Evolutionary conservation across 2,797 vertebrate genomes (phyloP), one percentile per base, ranked within the genome.

Genomic region (Epinephelus awoara): DNA sequence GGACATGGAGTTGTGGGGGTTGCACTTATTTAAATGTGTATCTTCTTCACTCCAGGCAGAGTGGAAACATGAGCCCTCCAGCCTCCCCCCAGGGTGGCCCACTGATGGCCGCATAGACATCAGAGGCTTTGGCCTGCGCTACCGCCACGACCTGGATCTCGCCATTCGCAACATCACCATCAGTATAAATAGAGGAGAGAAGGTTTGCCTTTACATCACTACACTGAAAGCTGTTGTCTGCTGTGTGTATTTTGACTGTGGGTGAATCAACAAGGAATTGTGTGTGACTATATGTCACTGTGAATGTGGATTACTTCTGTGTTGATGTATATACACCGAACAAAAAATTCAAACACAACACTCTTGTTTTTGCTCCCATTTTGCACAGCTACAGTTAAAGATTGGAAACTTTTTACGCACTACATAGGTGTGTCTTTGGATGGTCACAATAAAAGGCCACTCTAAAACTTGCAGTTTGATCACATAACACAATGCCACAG

Each of bases 71-170:
- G 88, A 95, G 18, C 71, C 94, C 27, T 89, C 90, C 0, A 84
- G 84, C 9, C 93, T 96, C 0, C 91, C 92, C 0, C 84, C 88
- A 0, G 93, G 67, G 12, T 99, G 98, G 98, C 98, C 98, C 0
- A 91, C 96, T 1, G 84, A 91, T 0, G 98, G 98, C 65, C 92
- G 89, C 68, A 96, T 99, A 19, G 95, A 98, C 69, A 95, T 99
- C 80, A 90, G 74, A 46, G 87, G 95, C 50, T 98, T 96, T 0
- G 83, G 96, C 19, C 92, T 99, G 63, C 96, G 97, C n/a, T 99
- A 99, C 90, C 93, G 97, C 4, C 90, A 96, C 1, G 96, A 98
- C 87, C 94, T 98, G 91, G 97, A 98, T 66, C 86, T 97, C 58
- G 97, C 97, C 25, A 95, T 99, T 78, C 95, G 89, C 79, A 93